Evolutionary conservation across 2,797 vertebrate genomes (phyloP).

Genomic region (Sarcophilus harrisii): DNA sequence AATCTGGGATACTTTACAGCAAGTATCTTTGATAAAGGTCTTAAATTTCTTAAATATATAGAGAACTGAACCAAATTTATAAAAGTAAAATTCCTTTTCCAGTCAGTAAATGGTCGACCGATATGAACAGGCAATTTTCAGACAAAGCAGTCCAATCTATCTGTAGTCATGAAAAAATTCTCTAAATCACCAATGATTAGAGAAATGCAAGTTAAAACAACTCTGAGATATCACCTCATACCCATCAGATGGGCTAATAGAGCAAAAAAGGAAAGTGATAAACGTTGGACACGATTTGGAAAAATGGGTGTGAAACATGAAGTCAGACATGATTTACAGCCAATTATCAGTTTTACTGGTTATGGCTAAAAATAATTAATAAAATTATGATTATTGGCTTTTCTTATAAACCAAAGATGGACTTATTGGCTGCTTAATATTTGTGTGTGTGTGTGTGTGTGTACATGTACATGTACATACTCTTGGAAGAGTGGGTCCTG

Average conservation of each 20-base stretch:
- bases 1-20: too few species aligned
- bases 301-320: too few species aligned
- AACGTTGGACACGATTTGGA: neutral
- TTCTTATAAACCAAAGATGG: too few species aligned
- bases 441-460: too few species aligned
- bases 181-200: neutral
- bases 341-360: too few species aligned
- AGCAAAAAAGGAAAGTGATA: neutral
- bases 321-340: too few species aligned
- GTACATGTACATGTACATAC: too few species aligned
- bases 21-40: too few species aligned
- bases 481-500: too few species aligned
- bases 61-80: neutral
- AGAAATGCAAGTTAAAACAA: neutral
- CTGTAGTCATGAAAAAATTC: neutral
- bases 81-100: neutral
- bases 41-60: neutral
- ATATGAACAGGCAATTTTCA: neutral
- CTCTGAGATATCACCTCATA: neutral
- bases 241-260: neutral
- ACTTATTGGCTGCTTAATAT: too few species aligned
- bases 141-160: neutral
- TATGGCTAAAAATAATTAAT: too few species aligned
- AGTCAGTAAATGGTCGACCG: neutral
- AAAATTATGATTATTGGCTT: too few species aligned